Conservation (phyloP, 2,888 invertebrate species). For the Scaeva pyrastri region DNA sequence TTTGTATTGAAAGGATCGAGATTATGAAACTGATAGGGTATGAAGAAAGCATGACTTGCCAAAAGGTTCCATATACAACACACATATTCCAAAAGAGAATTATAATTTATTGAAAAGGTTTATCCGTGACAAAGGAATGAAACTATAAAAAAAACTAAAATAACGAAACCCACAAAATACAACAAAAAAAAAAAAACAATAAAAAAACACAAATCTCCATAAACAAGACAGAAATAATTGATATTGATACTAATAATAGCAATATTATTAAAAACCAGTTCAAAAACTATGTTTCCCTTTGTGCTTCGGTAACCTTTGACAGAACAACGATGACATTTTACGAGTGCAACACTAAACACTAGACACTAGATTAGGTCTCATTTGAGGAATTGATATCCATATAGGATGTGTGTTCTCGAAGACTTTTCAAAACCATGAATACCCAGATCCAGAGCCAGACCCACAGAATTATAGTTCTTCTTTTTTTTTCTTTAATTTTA, state of each 20-base stretch:
- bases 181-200: background rate
- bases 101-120: background rate
- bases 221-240: no score
- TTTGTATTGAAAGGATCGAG: background rate
- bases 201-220: background rate
- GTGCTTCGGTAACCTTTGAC: background rate
- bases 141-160: background rate
- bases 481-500: no score
- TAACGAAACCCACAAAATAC: background rate
- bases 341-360: no score
- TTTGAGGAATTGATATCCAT: background rate
- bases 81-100: background rate
- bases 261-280: conserved; percentile 1
- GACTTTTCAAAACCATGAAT: no score
- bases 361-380: background rate
- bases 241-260: background rate
- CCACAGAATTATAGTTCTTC: no score
- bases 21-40: conserved; percentile 15
- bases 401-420: no score
- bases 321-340: background rate
- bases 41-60: conserved; percentile 5
- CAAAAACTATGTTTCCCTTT: background rate
- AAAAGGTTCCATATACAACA: background rate
- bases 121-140: background rate
- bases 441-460: no score